Evolutionary conservation across 1,140 invertebrate species (phyloP).

Genomic region (Brachionus manjavacas): DNA sequence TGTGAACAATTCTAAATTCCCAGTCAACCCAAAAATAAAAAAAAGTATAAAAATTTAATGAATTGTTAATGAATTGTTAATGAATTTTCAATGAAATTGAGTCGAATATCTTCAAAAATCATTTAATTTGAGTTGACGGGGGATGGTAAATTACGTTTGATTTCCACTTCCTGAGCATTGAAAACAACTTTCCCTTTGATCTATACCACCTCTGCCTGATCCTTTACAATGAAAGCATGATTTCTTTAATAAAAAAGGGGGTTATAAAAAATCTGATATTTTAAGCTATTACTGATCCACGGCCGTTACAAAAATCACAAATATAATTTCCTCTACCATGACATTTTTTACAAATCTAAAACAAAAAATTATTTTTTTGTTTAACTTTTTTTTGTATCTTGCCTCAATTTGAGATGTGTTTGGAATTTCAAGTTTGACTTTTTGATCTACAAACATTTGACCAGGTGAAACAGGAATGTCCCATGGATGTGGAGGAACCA

Average conservation of each 20-base stretch:
- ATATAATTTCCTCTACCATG: background rate
- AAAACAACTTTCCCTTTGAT: background rate
- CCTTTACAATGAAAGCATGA: constrained; percentile 22
- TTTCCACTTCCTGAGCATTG: background rate
- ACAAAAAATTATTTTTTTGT: background rate
- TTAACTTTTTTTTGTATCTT: background rate
- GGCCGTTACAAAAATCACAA: background rate
- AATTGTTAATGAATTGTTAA: no score
- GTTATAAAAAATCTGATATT: background rate
- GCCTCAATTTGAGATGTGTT: constrained; percentile 34
- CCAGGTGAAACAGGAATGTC: background rate
- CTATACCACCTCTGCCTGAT: background rate
- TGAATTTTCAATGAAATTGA: no score
- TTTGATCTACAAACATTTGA: constrained; percentile 11
- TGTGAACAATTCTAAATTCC: no score
- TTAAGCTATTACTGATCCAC: background rate
- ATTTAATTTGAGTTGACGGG: no score
- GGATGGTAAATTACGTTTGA: background rate
- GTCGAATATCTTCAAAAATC: no score
- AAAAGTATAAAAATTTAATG: no score
- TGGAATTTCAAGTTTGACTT: background rate
- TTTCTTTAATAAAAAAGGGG: background rate
- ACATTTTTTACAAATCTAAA: background rate
- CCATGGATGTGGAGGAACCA: constrained; percentile 23
- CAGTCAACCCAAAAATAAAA: no score